Evolutionary conservation across 1,140 invertebrate genomes (phyloP).

Genomic region (Drosophila pseudoananassae): DNA sequence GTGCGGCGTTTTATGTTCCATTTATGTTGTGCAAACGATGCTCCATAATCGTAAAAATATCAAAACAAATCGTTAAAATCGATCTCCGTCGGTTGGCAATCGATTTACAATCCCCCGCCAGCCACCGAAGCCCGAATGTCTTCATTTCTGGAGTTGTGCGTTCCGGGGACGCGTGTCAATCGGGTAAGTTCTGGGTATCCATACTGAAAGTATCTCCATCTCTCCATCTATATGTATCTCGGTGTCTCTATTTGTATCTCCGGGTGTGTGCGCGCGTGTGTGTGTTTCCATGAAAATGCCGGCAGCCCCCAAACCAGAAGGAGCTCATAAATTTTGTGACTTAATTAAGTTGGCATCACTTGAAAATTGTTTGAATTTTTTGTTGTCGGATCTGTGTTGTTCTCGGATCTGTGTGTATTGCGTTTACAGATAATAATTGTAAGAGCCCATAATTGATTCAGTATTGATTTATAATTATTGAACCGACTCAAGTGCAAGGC

Average conservation of each 20-base stretch:
- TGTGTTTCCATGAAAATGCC: constrained; percentile 16
- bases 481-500: constrained; percentile 46
- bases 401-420: constrained; percentile 26
- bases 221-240: constrained; percentile 24
- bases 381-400: constrained; percentile 21
- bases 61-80: constrained; percentile 84
- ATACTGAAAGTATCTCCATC: constrained; percentile 39
- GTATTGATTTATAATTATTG: constrained; percentile 78
- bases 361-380: constrained; percentile 79
- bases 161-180: constrained; percentile 69
- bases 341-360: constrained; percentile 81
- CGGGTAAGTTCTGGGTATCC: constrained; percentile 55
- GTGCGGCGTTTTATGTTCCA: constrained; percentile 82
- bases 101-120: constrained; percentile 55
- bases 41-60: constrained; percentile 84
- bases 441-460: constrained; percentile 70
- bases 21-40: constrained; percentile 84
- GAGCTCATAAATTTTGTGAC: constrained; percentile 79
- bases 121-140: constrained; percentile 26
- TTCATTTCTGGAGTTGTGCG: constrained; percentile 58
- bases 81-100: constrained; percentile 69
- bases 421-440: constrained; percentile 73
- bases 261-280: constrained; percentile 24
- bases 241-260: constrained; percentile 40
- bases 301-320: constrained; percentile 54